phyloP scores from a whole-genome alignment of 35 echinoderm and acorn worm genomes.

The Apostichopus japonicus region DNA sequence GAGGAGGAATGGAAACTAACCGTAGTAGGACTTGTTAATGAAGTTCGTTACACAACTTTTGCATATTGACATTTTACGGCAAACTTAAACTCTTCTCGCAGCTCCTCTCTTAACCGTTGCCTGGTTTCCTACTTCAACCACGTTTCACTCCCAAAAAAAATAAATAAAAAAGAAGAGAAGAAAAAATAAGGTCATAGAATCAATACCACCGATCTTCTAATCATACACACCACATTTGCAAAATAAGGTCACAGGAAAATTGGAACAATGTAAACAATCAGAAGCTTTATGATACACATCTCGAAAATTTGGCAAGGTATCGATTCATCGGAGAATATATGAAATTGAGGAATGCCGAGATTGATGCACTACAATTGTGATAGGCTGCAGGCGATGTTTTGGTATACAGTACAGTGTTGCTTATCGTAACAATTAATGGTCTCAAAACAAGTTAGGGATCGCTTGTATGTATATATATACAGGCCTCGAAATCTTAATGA shows the following conservation, averaged over 20 bases:
- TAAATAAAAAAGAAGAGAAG: background rate
- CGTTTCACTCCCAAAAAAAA: background rate
- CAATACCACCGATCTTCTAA: background rate
- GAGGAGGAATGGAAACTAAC: background rate
- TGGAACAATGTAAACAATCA: conserved; percentile 4
- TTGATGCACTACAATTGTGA: background rate
- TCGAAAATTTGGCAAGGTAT: background rate
- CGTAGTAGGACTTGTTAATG: background rate
- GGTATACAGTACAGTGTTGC: background rate
- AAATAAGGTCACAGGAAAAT: background rate
- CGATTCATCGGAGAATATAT: background rate
- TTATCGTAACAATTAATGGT: background rate
- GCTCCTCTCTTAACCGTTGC: background rate
- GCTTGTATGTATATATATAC: background rate
- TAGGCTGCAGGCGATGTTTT: background rate
- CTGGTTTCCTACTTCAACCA: background rate
- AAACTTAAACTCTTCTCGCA: background rate
- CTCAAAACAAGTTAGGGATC: background rate
- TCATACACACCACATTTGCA: background rate
- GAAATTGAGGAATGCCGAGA: background rate
- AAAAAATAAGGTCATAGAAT: background rate
- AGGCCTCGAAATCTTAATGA: no score
- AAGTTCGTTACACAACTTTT: background rate
- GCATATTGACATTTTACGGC: background rate
- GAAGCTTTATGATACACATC: background rate